Evolutionary conservation across 2,797 vertebrate genomes (phyloP).

Genomic region (Fringilla coelebs): DNA sequence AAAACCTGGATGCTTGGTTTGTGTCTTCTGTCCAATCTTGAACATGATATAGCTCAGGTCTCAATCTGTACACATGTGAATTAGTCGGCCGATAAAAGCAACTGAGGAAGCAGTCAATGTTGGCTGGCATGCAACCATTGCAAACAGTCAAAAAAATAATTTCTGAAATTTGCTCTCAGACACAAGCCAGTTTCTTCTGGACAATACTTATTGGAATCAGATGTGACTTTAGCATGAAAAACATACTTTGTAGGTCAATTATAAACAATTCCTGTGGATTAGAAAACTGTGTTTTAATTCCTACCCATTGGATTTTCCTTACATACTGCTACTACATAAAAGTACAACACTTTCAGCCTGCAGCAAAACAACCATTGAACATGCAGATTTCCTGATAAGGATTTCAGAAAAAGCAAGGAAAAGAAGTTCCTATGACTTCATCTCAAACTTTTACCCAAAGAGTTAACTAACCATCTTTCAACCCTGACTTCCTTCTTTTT

Average conservation of each 20-base stretch:
- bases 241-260: background rate
- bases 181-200: background rate
- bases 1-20: background rate
- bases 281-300: background rate
- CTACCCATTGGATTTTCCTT: background rate
- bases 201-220: background rate
- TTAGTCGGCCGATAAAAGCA: background rate
- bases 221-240: background rate
- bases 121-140: background rate
- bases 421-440: background rate
- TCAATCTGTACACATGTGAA: background rate
- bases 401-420: background rate
- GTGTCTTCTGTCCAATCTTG: background rate
- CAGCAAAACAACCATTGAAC: background rate
- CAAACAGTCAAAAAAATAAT: background rate
- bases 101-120: background rate
- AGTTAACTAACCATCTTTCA: constrained; percentile 20
- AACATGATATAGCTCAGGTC: background rate
- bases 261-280: background rate
- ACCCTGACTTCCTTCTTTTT: constrained; percentile 18
- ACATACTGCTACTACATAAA: background rate
- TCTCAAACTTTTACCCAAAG: background rate
- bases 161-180: background rate
- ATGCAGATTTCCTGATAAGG: background rate
- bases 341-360: background rate